phyloP scores from a whole-genome alignment of 2,888 invertebrate species.

The Reticulitermes lucifugus region DNA sequence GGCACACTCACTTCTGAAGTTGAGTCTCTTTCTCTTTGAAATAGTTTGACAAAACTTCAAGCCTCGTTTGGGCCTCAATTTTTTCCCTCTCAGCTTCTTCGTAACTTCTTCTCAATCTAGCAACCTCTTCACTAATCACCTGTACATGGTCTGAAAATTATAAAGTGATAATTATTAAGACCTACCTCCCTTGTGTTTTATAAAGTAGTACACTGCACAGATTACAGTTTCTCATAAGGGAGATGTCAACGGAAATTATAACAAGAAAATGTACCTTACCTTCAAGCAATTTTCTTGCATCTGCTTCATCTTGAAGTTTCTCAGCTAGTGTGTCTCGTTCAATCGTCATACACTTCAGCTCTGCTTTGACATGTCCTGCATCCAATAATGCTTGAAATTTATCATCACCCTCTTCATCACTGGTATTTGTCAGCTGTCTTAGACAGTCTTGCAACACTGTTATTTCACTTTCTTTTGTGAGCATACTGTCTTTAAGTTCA shows the following conservation, averaged over 20 bases:
- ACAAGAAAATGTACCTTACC: slow-evolving; percentile 57
- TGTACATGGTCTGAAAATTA: slow-evolving; percentile 56
- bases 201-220: too few species aligned
- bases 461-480: slow-evolving; percentile 61
- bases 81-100: slow-evolving; percentile 77
- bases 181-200: too few species aligned
- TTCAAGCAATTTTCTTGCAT: slow-evolving; percentile 63
- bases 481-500: slow-evolving; percentile 60
- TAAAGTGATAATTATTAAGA: too few species aligned
- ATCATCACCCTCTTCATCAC: slow-evolving; percentile 38
- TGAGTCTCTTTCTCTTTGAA: slow-evolving; percentile 92
- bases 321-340: slow-evolving; percentile 67
- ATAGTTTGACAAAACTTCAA: slow-evolving; percentile 88
- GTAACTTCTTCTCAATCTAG: slow-evolving; percentile 69
- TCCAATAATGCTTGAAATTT: slow-evolving; percentile 66
- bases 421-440: slow-evolving; percentile 46
- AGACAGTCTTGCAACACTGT: slow-evolving; percentile 57
- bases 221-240: too few species aligned
- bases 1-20: slow-evolving; percentile 80
- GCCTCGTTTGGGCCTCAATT: slow-evolving; percentile 82
- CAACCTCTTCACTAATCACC: slow-evolving; percentile 65
- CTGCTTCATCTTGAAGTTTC: slow-evolving; percentile 64
- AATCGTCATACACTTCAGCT: slow-evolving; percentile 67
- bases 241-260: too few species aligned
- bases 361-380: slow-evolving; percentile 70